phyloP scores from a whole-genome alignment of 2,113 vertebrate species.

The Xiphorhynchus elegans region DNA sequence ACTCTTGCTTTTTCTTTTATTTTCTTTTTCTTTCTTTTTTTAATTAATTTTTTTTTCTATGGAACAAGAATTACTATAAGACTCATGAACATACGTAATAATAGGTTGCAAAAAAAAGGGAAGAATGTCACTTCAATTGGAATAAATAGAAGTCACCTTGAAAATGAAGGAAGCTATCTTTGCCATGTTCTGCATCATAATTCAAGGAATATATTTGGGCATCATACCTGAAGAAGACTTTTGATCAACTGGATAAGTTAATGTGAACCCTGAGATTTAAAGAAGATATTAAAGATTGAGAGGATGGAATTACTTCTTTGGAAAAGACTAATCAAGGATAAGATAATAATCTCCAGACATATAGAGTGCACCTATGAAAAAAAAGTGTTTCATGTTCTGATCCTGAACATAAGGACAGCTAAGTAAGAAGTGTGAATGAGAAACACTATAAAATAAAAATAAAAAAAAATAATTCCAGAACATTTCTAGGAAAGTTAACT shows the following conservation, averaged over 20 bases:
- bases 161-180: background rate
- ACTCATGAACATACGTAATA: background rate
- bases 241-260: background rate
- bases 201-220: background rate
- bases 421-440: background rate
- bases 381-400: background rate
- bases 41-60: background rate
- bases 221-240: background rate
- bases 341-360: background rate
- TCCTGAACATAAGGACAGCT: background rate
- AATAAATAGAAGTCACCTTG: background rate
- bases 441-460: background rate
- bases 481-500: background rate
- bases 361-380: background rate
- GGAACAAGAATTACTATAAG: background rate
- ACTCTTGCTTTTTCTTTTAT: background rate
- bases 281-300: background rate
- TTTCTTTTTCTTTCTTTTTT: background rate
- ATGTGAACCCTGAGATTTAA: background rate
- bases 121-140: background rate
- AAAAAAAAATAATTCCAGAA: background rate
- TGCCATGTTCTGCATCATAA: background rate
- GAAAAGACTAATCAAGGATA: background rate
- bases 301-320: background rate
- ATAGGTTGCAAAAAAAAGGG: background rate